Percentiles rank a stretch among this genome's conserved stretches.
Evolutionary conservation across 2,888 invertebrate genomes (phyloP).

Genomic region (Drosophila flavopinicola): DNA sequence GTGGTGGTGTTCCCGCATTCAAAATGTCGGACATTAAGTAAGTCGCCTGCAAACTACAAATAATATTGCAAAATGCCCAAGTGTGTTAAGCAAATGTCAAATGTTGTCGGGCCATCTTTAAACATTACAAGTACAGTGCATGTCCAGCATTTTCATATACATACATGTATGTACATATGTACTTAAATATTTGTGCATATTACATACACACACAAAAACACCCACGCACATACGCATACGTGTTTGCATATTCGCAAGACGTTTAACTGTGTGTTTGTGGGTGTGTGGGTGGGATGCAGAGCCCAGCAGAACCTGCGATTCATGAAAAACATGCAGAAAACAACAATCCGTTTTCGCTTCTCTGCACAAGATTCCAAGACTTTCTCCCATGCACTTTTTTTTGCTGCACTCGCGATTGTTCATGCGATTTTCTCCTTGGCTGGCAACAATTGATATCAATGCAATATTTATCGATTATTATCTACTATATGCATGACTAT

Average conservation of each 20-base stretch:
- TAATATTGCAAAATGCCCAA: not conserved
- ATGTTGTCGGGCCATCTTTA: not conserved
- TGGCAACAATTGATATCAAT: no score
- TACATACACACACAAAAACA: slow-evolving; percentile 10
- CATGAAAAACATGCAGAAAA: slow-evolving; percentile 25
- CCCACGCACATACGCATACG: slow-evolving; percentile 10
- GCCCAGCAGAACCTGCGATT: slow-evolving; percentile 36
- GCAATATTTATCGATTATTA: no score
- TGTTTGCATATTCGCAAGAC: slow-evolving; percentile 45
- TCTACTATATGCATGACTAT: no score
- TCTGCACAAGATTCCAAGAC: not conserved
- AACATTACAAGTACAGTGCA: slow-evolving; percentile 15
- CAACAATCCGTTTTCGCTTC: not conserved
- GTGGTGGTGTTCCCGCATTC: slow-evolving; percentile 55
- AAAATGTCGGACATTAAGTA: slow-evolving; percentile 84
- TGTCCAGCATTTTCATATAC: slow-evolving; percentile 33
- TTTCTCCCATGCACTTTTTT: slow-evolving; percentile 2
- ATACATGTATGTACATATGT: slow-evolving; percentile 24
- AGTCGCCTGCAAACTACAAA: slow-evolving; percentile 62
- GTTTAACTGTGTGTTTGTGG: slow-evolving; percentile 27
- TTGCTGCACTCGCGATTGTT: no score
- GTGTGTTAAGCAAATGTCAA: not conserved
- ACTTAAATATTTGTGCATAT: slow-evolving; percentile 29
- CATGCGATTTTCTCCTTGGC: no score
- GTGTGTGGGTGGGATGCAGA: slow-evolving; percentile 29